These are phyloP conservation scores for Sapajus apella DNA, from an alignment of 2,113 vertebrate species.

Conservation along the genomic window DNA sequence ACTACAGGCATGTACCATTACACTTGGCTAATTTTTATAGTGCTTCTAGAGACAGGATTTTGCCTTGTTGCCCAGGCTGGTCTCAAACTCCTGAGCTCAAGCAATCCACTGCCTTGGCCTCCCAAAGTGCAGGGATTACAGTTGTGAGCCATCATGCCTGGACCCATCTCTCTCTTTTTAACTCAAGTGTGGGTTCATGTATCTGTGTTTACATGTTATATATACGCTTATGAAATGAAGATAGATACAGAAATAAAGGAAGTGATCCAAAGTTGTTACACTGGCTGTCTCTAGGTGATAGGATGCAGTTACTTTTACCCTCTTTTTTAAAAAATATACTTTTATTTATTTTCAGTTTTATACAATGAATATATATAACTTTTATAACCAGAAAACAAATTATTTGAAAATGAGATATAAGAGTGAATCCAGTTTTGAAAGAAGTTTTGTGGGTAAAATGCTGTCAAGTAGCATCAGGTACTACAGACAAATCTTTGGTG, in stretches of 20 bases:
- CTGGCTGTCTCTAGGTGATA: not conserved
- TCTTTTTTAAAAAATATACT: not conserved
- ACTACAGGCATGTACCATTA: no score
- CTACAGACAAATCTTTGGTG: no score
- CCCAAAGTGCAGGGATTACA: no score
- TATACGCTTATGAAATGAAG: not conserved
- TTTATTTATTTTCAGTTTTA: slow-evolving; percentile 27
- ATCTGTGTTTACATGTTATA: not conserved
- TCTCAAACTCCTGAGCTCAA: no score
- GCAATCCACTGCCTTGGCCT: no score
- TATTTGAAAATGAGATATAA: slow-evolving; percentile 39
- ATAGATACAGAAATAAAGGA: slow-evolving; percentile 6
- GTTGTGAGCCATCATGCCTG: no score
- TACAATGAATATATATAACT: not conserved
- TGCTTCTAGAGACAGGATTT: no score
- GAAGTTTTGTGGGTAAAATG: no score
- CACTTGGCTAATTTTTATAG: no score
- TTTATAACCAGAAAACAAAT: slow-evolving; percentile 47
- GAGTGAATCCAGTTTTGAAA: not conserved
- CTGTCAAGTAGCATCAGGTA: no score
- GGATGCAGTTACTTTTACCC: not conserved
- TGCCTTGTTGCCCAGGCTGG: no score
- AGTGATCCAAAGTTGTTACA: slow-evolving; percentile 11
- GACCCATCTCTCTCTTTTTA: not conserved
- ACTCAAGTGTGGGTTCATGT: not conserved